These are phyloP conservation scores for Noctua comes DNA, from an alignment of 2,888 invertebrate genomes.

Conservation along the genomic window DNA sequence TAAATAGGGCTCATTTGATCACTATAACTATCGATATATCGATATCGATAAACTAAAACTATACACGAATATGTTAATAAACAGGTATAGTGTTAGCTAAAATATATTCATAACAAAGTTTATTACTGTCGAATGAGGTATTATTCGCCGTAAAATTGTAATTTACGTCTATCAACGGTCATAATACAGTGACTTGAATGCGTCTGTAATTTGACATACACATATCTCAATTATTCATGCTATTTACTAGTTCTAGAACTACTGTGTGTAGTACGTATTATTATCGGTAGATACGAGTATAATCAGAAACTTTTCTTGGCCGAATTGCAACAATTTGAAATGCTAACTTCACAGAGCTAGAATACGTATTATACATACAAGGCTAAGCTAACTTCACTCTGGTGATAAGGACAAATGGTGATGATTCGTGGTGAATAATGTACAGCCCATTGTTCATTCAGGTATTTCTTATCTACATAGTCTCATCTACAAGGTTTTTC, in stretches of 20 bases:
- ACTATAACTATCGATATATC: conserved; percentile 79
- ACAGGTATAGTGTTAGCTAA: conserved; percentile 30
- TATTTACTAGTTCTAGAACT: conserved; percentile 25
- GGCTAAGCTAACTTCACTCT: not conserved
- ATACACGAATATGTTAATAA: conserved; percentile 51
- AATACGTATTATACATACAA: not conserved
- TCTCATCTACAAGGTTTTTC: not conserved
- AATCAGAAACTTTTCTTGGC: not conserved
- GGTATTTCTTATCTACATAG: not conserved
- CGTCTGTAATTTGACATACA: conserved; percentile 43
- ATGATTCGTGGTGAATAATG: not conserved
- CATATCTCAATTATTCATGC: conserved; percentile 51
- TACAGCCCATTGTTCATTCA: not conserved
- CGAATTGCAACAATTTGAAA: not conserved
- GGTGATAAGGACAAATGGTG: not conserved
- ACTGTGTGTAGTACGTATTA: not conserved
- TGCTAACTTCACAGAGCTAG: not conserved
- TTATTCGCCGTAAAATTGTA: conserved; percentile 51
- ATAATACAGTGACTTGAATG: conserved; percentile 45
- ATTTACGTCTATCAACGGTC: conserved; percentile 41
- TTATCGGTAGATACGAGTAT: not conserved
- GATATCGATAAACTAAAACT: conserved; percentile 72
- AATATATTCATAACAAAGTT: conserved; percentile 55
- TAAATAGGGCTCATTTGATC: conserved; percentile 77
- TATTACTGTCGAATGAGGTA: conserved; percentile 43